These are phyloP conservation scores for Amazonetta brasiliensis DNA, from an alignment of 2,797 vertebrate genomes.

Conservation along the genomic window DNA sequence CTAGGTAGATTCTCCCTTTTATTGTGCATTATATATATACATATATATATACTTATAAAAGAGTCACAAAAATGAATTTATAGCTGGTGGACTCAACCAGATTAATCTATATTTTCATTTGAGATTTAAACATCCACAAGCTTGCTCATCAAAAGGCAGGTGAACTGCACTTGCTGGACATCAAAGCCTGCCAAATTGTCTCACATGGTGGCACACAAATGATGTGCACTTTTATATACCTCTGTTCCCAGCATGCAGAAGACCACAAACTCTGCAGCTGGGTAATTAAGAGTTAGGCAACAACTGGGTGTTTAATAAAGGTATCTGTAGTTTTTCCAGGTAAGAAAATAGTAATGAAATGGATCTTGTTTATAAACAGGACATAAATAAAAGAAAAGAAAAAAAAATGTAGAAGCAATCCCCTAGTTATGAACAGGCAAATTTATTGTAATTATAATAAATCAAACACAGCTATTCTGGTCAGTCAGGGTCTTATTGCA, in stretches of 20 bases:
- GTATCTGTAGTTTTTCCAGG: not conserved
- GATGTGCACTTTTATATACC: not conserved
- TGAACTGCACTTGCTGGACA: not conserved
- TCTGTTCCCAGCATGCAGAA: not conserved
- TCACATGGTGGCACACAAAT: not conserved
- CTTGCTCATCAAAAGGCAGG: not conserved
- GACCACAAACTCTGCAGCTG: not conserved
- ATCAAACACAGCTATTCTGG: not conserved
- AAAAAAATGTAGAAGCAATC: not conserved
- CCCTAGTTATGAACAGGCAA: not conserved
- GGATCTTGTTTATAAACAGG: not conserved
- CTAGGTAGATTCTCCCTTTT: not conserved
- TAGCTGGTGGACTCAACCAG: not conserved
- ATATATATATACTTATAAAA: no score
- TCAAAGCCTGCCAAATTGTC: not conserved
- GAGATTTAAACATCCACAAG: not conserved
- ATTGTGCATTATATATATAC: not conserved
- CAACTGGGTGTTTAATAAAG: not conserved
- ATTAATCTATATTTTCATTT: not conserved
- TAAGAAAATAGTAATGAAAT: conserved; percentile 20
- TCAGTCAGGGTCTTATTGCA: not conserved
- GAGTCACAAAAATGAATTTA: not conserved
- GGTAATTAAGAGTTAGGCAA: not conserved
- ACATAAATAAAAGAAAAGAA: not conserved
- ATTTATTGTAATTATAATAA: not conserved